These are phyloP conservation scores for Steinernema hermaphroditum DNA, from an alignment of 2,888 invertebrate species.

Conservation along the genomic window DNA sequence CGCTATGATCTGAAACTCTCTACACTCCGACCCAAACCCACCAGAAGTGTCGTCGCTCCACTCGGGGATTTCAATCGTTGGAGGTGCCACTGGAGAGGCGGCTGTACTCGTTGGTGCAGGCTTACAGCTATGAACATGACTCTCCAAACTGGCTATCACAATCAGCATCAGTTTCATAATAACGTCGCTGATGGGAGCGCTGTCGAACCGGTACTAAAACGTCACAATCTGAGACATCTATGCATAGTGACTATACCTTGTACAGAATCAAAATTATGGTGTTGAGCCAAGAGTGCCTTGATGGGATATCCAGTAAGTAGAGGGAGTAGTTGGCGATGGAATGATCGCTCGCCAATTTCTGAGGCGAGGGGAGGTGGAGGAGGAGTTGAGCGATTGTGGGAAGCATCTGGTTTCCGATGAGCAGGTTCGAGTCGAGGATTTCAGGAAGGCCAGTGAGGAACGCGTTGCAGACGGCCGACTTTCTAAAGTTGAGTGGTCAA, in stretches of 20 bases:
- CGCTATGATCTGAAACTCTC: too few species aligned
- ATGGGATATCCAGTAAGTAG: slow-evolving; percentile 85
- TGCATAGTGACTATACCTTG: slow-evolving; percentile 74
- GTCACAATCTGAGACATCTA: slow-evolving; percentile 6
- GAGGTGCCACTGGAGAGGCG: slow-evolving; percentile 7
- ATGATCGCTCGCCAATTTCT: slow-evolving; percentile 73
- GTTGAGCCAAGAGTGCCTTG: slow-evolving; percentile 88
- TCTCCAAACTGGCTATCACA: slow-evolving; percentile 86
- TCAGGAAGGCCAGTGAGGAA: slow-evolving; percentile 86
- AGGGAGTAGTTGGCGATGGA: slow-evolving; percentile 77
- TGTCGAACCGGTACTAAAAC: slow-evolving; percentile 69
- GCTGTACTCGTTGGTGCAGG: background rate
- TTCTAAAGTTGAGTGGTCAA: too few species aligned
- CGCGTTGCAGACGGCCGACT: slow-evolving; percentile 87
- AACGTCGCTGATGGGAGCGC: slow-evolving; percentile 70
- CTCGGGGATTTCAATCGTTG: background rate
- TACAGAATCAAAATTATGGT: slow-evolving; percentile 88
- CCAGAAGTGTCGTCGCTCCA: slow-evolving; percentile 36
- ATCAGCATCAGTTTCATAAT: slow-evolving; percentile 82
- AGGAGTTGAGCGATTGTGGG: slow-evolving; percentile 81
- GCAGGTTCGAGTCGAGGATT: slow-evolving; percentile 88
- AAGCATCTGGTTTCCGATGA: slow-evolving; percentile 75
- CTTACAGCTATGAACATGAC: slow-evolving; percentile 84
- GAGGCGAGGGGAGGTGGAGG: slow-evolving; percentile 82
- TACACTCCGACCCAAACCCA: background rate